Evolutionary conservation across 2,888 invertebrate genomes (phyloP).

Genomic region (Dorcus parallelipipedus): DNA sequence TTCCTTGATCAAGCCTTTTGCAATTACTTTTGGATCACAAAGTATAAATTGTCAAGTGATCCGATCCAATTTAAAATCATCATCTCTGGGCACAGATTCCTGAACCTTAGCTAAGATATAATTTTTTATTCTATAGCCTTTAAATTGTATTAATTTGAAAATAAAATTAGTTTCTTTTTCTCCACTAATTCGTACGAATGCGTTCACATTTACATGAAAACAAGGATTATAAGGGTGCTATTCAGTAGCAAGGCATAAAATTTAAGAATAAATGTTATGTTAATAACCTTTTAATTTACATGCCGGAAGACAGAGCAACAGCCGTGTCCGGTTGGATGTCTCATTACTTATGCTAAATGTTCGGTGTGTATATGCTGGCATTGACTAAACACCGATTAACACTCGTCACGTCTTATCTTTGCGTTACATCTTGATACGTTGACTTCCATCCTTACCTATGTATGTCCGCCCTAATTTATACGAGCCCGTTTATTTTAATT

Average conservation of each 20-base stretch:
- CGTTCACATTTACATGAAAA: too few species aligned
- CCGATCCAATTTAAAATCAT: too few species aligned
- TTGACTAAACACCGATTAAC: slow-evolving; percentile 42
- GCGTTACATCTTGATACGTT: slow-evolving; percentile 28
- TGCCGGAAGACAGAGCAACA: slow-evolving; percentile 33
- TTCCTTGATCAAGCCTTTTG: too few species aligned
- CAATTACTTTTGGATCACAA: too few species aligned
- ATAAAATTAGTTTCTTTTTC: too few species aligned
- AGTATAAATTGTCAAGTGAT: too few species aligned
- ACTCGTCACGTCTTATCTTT: slow-evolving; percentile 41
- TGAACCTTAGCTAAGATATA: too few species aligned
- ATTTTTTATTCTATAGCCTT: too few species aligned
- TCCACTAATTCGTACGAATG: too few species aligned
- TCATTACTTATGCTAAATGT: slow-evolving; percentile 43
- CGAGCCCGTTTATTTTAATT: not conserved
- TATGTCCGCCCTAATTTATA: slow-evolving; percentile 1
- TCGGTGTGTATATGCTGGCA: slow-evolving; percentile 31
- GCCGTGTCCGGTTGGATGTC: slow-evolving; percentile 32
- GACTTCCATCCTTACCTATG: not conserved
- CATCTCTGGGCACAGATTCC: too few species aligned
- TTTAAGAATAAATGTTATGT: slow-evolving; percentile 31
- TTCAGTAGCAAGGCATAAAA: slow-evolving; percentile 30
- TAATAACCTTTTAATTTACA: slow-evolving; percentile 35
- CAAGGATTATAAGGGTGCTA: slow-evolving; percentile 1
- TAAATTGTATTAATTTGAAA: too few species aligned